Evolutionary conservation across 2,888 invertebrate species (phyloP).

Genomic region (Orchesellides sinensis): DNA sequence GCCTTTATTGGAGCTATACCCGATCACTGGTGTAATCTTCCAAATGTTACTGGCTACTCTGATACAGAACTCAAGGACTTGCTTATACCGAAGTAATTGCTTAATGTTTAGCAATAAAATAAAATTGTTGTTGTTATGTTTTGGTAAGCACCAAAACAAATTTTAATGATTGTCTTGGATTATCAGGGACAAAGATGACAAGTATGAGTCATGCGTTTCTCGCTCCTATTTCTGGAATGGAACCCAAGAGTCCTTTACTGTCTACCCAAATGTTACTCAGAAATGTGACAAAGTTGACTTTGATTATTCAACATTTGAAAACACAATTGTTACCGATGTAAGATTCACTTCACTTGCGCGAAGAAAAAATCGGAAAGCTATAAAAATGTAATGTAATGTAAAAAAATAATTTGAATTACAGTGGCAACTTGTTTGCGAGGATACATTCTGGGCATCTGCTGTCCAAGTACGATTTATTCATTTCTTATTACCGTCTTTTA

Average conservation of each 20-base stretch:
- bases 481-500: too few relatives aligned
- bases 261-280: conserved; percentile 20
- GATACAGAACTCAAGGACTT: conserved; percentile 42
- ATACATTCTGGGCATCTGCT: conserved; percentile 46
- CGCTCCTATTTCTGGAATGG: conserved; percentile 39
- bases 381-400: not conserved
- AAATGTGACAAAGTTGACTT: conserved; percentile 58
- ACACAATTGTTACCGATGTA: conserved; percentile 58
- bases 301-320: conserved; percentile 71
- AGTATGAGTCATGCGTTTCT: conserved; percentile 42
- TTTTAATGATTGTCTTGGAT: not conserved
- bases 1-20: conserved; percentile 58
- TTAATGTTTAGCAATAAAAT: not conserved
- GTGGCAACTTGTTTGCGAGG: conserved; percentile 61
- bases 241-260: conserved; percentile 3
- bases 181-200: conserved; percentile 19
- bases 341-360: not conserved
- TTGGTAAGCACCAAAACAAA: not conserved
- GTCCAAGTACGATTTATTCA: conserved; percentile 30
- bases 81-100: conserved; percentile 24
- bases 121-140: not conserved
- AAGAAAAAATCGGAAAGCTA: not conserved
- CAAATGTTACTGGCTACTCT: conserved; percentile 20
- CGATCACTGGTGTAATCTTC: conserved; percentile 52
- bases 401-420: conserved; percentile 18